These are phyloP conservation scores for Chelon labrosus DNA, from an alignment of 2,797 vertebrate species.

Conservation along the genomic window DNA sequence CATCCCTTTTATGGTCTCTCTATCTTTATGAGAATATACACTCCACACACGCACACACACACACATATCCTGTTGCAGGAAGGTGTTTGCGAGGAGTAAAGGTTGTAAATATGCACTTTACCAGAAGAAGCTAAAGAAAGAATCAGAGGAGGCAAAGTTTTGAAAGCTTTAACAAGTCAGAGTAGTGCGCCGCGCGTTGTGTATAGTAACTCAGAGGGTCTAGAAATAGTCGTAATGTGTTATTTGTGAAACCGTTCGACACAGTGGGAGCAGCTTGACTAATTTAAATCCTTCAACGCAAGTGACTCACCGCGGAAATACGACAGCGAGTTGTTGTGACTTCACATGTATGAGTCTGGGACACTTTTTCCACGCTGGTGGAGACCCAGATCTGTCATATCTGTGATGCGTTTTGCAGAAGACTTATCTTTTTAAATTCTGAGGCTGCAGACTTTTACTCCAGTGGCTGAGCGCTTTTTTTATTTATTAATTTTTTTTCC, in stretches of 20 bases:
- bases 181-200: not conserved
- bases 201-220: not conserved
- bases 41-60: constrained; percentile 5
- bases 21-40: constrained; percentile 8
- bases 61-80: not conserved
- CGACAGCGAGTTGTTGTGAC: constrained; percentile 61
- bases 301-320: constrained; percentile 43
- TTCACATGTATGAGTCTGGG: constrained; percentile 49
- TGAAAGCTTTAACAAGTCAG: not conserved
- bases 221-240: constrained; percentile 18
- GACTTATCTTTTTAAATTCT: constrained; percentile 70
- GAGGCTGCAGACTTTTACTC: constrained; percentile 63
- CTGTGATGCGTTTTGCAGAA: constrained; percentile 56
- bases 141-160: not conserved
- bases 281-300: constrained; percentile 49
- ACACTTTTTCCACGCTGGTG: constrained; percentile 63
- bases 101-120: not conserved
- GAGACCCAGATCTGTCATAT: constrained; percentile 79
- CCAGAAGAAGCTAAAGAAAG: not conserved
- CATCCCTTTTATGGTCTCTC: constrained; percentile 3
- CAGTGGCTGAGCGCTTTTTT: constrained; percentile 40
- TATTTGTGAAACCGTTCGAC: constrained; percentile 21
- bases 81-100: not conserved
- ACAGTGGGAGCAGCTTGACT: constrained; percentile 36
- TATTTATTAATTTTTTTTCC: not conserved